These are phyloP conservation scores for Branchipolynoe longqiensis DNA, from an alignment of 2,888 invertebrate species.

Conservation along the genomic window DNA sequence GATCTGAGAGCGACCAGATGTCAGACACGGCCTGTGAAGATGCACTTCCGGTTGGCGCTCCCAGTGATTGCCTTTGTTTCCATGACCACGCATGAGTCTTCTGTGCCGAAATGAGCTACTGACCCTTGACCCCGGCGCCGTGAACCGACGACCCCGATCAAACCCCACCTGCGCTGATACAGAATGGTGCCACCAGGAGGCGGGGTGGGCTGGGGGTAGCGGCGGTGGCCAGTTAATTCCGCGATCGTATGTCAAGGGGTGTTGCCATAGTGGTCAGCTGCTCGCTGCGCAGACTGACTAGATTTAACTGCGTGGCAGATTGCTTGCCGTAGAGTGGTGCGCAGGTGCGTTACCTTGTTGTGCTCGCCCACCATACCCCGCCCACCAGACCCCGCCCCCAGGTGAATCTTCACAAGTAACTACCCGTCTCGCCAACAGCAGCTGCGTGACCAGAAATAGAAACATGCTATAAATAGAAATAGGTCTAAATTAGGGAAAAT, in stretches of 20 bases:
- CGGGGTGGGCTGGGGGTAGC: too few relatives aligned
- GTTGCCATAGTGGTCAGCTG: neutral
- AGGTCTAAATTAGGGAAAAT: too few relatives aligned
- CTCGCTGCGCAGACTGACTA: too few relatives aligned
- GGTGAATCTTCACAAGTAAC: too few relatives aligned
- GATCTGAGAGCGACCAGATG: neutral
- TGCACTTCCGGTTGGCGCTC: neutral
- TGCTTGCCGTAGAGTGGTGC: too few relatives aligned
- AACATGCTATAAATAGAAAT: too few relatives aligned
- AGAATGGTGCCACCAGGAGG: neutral
- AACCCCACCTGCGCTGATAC: conserved; percentile 16
- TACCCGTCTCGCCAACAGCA: too few relatives aligned
- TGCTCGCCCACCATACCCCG: too few relatives aligned
- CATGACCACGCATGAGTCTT: conserved; percentile 29
- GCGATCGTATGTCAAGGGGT: conserved; percentile 14
- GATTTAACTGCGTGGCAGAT: too few relatives aligned
- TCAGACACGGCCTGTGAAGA: neutral
- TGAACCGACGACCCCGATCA: conserved; percentile 9
- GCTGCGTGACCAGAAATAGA: too few relatives aligned
- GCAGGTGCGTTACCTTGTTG: too few relatives aligned
- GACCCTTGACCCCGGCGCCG: conserved; percentile 20
- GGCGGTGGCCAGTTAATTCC: conserved; percentile 6
- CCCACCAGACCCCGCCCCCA: too few relatives aligned
- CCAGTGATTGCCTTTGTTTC: conserved; percentile 34
- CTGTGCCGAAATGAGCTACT: conserved; percentile 17